Conservation (phyloP, 2,113 vertebrate species). For the Phaethornis superciliosus region DNA sequence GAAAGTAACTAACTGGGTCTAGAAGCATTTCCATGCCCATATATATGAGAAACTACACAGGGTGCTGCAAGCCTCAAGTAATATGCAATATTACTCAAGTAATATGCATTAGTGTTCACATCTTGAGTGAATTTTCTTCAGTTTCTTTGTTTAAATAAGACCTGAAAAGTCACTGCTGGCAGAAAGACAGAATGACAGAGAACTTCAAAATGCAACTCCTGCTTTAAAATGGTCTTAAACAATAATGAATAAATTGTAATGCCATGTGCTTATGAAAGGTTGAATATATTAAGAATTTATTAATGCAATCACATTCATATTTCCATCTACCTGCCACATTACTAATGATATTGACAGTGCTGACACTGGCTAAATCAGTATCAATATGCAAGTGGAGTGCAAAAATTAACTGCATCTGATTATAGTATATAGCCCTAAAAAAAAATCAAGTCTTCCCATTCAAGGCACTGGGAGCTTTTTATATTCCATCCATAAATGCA, state of each 20-base stretch:
- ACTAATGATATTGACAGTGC: constrained; percentile 71
- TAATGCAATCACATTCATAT: constrained; percentile 67
- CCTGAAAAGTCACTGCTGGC: not conserved
- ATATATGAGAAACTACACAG: not conserved
- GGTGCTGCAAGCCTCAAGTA: not conserved
- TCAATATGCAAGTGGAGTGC: constrained; percentile 43
- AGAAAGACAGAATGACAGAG: not conserved
- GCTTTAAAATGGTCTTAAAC: constrained; percentile 35
- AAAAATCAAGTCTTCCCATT: not conserved
- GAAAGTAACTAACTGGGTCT: not conserved
- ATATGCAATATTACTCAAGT: not conserved
- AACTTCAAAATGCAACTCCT: not conserved
- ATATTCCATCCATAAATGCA: not conserved
- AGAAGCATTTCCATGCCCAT: not conserved
- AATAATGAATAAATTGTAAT: constrained; percentile 23
- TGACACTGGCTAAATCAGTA: constrained; percentile 65
- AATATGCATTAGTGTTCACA: not conserved
- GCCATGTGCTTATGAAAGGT: constrained; percentile 43
- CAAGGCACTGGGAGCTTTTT: not conserved
- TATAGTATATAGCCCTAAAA: constrained; percentile 22
- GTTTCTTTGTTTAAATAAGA: not conserved
- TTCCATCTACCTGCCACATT: constrained; percentile 62
- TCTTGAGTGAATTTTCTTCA: not conserved
- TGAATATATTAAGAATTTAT: constrained; percentile 69
- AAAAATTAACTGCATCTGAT: constrained; percentile 67